phyloP scores from a whole-genome alignment of 1,140 invertebrate genomes.

The Procambarus clarkii region DNA sequence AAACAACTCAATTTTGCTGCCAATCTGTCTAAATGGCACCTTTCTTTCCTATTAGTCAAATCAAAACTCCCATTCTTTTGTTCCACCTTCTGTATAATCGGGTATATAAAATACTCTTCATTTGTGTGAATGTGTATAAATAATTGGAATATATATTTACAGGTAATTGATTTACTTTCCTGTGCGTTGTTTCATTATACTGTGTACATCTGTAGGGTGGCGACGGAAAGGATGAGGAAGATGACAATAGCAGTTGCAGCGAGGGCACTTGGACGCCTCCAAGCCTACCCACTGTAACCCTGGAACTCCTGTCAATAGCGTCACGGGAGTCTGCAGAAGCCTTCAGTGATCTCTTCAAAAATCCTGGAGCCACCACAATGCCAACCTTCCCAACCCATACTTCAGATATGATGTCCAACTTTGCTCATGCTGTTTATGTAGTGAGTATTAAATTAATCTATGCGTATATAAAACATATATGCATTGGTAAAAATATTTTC shows the following conservation, averaged over 20 bases:
- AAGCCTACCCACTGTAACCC: conserved; percentile 9
- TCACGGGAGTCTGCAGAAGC: conserved; percentile 43
- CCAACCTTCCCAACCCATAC: conserved; percentile 36
- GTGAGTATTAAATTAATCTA: conserved; percentile 11
- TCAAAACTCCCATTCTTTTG: no score
- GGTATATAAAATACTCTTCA: neutral
- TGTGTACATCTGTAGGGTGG: conserved; percentile 19
- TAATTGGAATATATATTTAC: conserved; percentile 4
- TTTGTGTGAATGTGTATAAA: neutral
- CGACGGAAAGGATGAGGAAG: conserved; percentile 55
- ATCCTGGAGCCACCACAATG: conserved; percentile 46
- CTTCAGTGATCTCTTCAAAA: conserved; percentile 36
- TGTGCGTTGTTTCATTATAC: neutral
- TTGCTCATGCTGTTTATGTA: conserved; percentile 62
- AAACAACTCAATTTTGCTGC: no score
- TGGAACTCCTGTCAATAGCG: conserved; percentile 24
- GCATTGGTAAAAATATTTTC: no score
- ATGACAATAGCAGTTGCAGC: neutral
- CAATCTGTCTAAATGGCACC: no score
- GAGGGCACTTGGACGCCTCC: conserved; percentile 43
- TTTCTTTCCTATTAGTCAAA: no score
- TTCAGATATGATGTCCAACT: conserved; percentile 64
- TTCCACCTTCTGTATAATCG: no score
- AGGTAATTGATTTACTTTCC: neutral
- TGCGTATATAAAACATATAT: no score